Evolutionary conservation across 2,113 vertebrate genomes (phyloP), one percentile per base, ranked within the genome.

Genomic region (Clarias magur): DNA sequence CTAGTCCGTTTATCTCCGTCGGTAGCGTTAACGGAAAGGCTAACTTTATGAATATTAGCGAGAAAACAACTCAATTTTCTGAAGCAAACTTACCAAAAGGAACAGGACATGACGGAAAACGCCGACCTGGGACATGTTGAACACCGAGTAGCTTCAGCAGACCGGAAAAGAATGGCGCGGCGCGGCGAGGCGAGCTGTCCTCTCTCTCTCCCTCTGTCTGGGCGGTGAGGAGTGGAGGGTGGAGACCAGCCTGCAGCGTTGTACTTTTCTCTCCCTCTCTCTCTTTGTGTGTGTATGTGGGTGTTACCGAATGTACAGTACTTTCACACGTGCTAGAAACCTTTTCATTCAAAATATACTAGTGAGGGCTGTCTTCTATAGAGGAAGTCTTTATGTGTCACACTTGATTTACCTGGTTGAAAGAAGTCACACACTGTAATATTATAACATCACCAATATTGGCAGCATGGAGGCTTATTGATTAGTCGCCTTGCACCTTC

Each of bases 51-150:
- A n/a, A 62, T 19, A 38, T 4, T 38, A 19, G 30, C 30, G 27
- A 19, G 9, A 34, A 70, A 30, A 70, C 30, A 7, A 70, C 30
- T 13, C 13, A 25, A 10, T 75, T 25, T 53, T 53, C 1, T 1
- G 1, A 57, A 21, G 1, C 23, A 48, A 59, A 88, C 88, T 89
- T 34, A 89, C 88, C 88, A 53, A 16, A 53, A 80, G 34, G 11
- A 85, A 42, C 72, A 89, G 73, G 34, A 6, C 13, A 5, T 42
- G 65, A 59, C 4, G 53, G 80, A 89, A 62, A 79, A 60, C 16
- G 9, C 12, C 34, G 25, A 48, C 38, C 62, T 15, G 54, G 57
- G 56, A 80, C 88, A 89, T 89, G 72, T 56, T 80, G 53, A 67
- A 23, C 19, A 8, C 53, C 16, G 21, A n/a, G 59, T n/a, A n/a